Percentiles rank a stretch among this genome's conserved stretches.
These are phyloP conservation scores for Phengaris arion DNA, from an alignment of 2,888 invertebrate genomes.

Conservation along the genomic window DNA sequence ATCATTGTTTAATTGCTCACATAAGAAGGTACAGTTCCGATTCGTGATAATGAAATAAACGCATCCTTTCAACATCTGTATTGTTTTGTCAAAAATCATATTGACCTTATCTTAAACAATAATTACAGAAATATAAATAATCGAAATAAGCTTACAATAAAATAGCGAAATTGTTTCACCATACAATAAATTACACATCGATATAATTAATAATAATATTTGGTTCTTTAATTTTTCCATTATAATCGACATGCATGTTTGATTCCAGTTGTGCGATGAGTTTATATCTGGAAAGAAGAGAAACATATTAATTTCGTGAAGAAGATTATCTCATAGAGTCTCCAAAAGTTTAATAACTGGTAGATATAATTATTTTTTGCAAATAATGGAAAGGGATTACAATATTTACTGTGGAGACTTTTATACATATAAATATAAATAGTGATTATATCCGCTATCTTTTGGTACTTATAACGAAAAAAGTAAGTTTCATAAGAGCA, in stretches of 20 bases:
- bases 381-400: too few species aligned
- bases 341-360: too few species aligned
- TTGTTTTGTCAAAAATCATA: conserved; percentile 26
- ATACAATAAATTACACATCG: conserved; percentile 71
- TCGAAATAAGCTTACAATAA: conserved; percentile 50
- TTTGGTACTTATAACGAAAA: too few species aligned
- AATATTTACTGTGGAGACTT: too few species aligned
- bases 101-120: conserved; percentile 31
- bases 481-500: too few species aligned
- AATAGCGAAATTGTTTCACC: conserved; percentile 43
- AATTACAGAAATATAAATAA: conserved; percentile 59
- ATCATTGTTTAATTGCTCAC: background rate
- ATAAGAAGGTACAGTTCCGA: background rate
- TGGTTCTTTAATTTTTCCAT: conserved; percentile 64
- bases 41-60: conserved; percentile 26
- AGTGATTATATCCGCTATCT: too few species aligned
- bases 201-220: conserved; percentile 72
- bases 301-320: background rate
- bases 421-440: too few species aligned
- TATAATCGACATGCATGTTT: conserved; percentile 26
- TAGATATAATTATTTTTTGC: too few species aligned
- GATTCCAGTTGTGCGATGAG: conserved; percentile 55
- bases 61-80: conserved; percentile 25
- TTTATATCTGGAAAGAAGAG: conserved; percentile 52
- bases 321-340: background rate